A percentile compares a stretch with the other conserved stretches of the same genome.
Conservation (phyloP, 2,113 vertebrate genomes). For the Xiphophorus maculatus region DNA sequence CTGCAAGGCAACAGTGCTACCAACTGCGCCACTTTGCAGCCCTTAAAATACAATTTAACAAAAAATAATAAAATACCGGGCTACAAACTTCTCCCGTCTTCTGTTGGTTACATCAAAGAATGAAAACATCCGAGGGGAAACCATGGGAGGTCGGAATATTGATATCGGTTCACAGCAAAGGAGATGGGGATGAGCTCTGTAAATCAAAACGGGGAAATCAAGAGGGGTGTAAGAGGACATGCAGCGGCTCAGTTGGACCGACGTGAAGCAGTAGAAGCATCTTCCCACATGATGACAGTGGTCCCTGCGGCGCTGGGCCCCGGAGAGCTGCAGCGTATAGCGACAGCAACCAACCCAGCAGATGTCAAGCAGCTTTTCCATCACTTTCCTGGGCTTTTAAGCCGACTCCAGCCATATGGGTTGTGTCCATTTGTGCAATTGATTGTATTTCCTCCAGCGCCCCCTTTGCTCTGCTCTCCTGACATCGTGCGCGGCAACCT, state of each 20-base stretch:
- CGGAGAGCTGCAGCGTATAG: neutral
- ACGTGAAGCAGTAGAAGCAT: constrained; percentile 38
- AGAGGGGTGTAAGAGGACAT: constrained; percentile 4
- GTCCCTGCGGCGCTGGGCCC: constrained; percentile 26
- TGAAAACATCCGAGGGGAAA: neutral
- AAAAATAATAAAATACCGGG: neutral
- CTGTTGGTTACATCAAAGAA: neutral
- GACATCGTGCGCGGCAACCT: neutral
- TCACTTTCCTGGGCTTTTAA: constrained; percentile 42
- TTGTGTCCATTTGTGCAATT: constrained; percentile 43
- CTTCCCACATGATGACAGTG: constrained; percentile 30
- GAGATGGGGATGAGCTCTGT: neutral
- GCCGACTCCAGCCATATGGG: constrained; percentile 49
- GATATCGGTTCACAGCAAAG: neutral
- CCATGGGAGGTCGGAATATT: neutral
- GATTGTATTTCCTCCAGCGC: constrained; percentile 12
- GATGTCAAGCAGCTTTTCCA: constrained; percentile 58
- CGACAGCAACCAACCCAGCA: constrained; percentile 37
- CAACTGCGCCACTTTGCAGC: too few species aligned
- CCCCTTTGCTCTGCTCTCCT: constrained; percentile 8
- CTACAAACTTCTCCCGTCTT: neutral
- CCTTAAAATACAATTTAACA: too few species aligned
- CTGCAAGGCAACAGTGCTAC: too few species aligned
- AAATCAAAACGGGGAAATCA: constrained; percentile 14
- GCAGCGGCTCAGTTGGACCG: constrained; percentile 22